These are phyloP conservation scores for Aphodius sticticus DNA, from an alignment of 2,888 invertebrate species.

Conservation along the genomic window DNA sequence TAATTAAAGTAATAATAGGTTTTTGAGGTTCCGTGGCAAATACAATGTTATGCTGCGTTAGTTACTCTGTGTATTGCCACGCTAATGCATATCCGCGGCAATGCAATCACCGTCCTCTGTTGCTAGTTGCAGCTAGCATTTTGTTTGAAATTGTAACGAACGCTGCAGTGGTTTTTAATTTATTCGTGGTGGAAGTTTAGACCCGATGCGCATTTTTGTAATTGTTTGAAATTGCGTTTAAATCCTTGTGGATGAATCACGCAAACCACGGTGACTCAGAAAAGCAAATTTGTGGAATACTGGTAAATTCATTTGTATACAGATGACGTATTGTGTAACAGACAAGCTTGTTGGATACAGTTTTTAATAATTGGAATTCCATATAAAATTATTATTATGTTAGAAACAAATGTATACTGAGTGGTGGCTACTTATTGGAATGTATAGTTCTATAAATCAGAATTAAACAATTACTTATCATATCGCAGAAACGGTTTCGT, in stretches of 20 bases:
- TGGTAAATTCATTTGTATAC: neutral
- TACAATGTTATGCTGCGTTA: constrained; percentile 4
- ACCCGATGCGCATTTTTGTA: neutral
- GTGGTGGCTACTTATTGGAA: too few relatives aligned
- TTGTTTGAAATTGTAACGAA: constrained; percentile 4
- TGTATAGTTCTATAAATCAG: too few relatives aligned
- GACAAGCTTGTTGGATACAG: neutral
- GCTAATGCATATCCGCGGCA: neutral
- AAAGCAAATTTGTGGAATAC: neutral
- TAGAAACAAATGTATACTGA: too few relatives aligned
- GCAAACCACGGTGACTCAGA: neutral
- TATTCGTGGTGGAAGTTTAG: neutral
- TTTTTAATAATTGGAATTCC: too few relatives aligned
- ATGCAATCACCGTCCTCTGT: neutral
- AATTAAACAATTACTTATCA: too few relatives aligned
- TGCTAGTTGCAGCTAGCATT: neutral
- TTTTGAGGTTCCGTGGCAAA: constrained; percentile 4
- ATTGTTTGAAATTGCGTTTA: neutral
- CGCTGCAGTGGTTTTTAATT: neutral
- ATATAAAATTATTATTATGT: too few relatives aligned
- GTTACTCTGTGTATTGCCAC: neutral
- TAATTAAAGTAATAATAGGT: neutral
- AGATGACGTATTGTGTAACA: neutral
- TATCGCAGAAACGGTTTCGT: too few relatives aligned
- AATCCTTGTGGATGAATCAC: neutral